Conservation (phyloP, 2,888 invertebrate species). For the Octodonta nipae region DNA sequence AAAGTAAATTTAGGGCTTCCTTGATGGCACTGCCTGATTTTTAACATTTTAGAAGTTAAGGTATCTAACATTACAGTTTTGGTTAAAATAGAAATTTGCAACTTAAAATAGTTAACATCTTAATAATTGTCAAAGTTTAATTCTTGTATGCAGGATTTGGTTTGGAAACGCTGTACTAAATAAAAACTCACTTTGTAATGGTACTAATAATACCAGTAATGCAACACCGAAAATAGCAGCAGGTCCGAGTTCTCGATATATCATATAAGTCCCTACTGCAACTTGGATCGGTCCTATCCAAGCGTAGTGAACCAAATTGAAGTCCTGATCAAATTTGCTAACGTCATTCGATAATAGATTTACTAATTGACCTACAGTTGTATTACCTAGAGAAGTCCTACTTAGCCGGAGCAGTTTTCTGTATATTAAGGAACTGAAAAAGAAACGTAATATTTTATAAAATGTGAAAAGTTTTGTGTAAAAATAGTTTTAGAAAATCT, state of each 20-base stretch:
- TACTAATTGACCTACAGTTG: conserved; percentile 40
- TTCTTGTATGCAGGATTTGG: too few species aligned
- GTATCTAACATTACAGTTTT: too few species aligned
- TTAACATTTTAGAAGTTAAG: too few species aligned
- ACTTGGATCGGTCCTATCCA: conserved; percentile 54
- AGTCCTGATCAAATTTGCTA: conserved; percentile 71
- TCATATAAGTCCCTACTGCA: conserved; percentile 42
- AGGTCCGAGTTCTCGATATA: conserved; percentile 36
- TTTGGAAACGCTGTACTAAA: too few species aligned
- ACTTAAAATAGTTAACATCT: too few species aligned
- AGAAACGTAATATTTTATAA: too few species aligned
- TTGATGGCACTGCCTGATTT: too few species aligned
- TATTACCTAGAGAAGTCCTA: conserved; percentile 42
- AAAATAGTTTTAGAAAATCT: too few species aligned
- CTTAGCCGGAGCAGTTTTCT: conserved; percentile 45
- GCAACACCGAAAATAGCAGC: conserved; percentile 36
- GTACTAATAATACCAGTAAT: conserved; percentile 33
- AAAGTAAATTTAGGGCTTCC: too few species aligned
- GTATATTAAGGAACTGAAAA: conserved; percentile 8
- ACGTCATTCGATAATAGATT: conserved; percentile 53
- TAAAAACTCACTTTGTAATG: conserved; percentile 31
- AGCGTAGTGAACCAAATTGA: conserved; percentile 79
- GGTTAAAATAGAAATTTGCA: too few species aligned
- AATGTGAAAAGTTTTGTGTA: too few species aligned
- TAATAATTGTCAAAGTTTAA: too few species aligned